These are phyloP conservation scores for Cyaniris semiargus DNA, from an alignment of 2,888 invertebrate species.

Conservation along the genomic window DNA sequence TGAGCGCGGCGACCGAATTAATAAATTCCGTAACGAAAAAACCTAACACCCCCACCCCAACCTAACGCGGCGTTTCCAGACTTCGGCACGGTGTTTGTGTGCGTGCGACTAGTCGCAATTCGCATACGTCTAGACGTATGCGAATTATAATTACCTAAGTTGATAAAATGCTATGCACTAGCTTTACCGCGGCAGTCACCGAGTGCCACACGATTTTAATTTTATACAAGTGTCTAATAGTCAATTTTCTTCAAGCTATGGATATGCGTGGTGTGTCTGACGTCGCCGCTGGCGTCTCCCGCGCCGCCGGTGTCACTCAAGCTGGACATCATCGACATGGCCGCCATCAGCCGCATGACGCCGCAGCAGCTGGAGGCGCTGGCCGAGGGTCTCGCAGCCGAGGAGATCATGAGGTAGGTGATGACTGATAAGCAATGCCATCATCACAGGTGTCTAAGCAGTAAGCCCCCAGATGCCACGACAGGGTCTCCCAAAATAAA, in stretches of 20 bases:
- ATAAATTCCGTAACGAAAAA: too few relatives aligned
- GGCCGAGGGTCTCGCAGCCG: conserved; percentile 73
- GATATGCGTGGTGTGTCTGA: conserved; percentile 64
- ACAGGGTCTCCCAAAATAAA: background rate
- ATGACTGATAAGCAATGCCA: background rate
- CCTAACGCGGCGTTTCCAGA: too few relatives aligned
- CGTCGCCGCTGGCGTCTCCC: conserved; percentile 59
- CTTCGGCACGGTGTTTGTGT: too few relatives aligned
- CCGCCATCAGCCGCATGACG: conserved; percentile 74
- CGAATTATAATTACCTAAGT: too few relatives aligned
- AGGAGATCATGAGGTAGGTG: conserved; percentile 73
- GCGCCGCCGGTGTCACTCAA: conserved; percentile 53
- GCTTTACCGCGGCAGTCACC: too few relatives aligned
- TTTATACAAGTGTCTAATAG: background rate
- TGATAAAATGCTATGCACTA: too few relatives aligned
- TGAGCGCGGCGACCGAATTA: too few relatives aligned
- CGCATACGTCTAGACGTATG: too few relatives aligned
- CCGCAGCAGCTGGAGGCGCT: conserved; percentile 70
- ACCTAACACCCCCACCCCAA: too few relatives aligned
- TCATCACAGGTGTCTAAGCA: background rate
- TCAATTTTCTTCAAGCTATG: conserved; percentile 54
- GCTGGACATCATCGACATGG: conserved; percentile 73
- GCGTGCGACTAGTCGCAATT: too few relatives aligned
- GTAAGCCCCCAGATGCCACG: too few relatives aligned
- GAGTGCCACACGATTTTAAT: too few relatives aligned